These are phyloP conservation scores for Carassius auratus DNA, from an alignment of 2,113 vertebrate species.

Conservation along the genomic window DNA sequence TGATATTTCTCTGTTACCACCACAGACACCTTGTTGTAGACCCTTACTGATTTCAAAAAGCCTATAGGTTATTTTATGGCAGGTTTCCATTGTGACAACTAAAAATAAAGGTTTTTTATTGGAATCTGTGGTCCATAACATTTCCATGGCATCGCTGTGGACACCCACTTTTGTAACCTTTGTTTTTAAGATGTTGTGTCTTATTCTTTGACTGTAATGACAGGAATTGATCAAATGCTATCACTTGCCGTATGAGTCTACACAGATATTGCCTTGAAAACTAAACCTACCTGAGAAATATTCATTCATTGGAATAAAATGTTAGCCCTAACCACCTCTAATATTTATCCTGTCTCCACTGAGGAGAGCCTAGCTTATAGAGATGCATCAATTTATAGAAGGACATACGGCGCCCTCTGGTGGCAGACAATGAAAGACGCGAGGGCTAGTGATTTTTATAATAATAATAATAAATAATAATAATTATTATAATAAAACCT, in stretches of 20 bases:
- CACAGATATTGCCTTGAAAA: neutral
- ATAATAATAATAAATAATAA: too few species aligned
- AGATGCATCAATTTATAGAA: too few species aligned
- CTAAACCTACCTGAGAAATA: neutral
- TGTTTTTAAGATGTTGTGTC: neutral
- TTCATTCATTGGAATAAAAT: neutral
- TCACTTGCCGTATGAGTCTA: neutral
- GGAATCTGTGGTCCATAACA: too few species aligned
- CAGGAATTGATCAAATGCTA: neutral
- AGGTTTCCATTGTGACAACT: neutral
- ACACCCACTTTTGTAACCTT: too few species aligned
- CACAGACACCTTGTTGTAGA: neutral
- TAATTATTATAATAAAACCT: too few species aligned
- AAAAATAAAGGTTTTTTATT: too few species aligned
- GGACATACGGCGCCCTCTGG: too few species aligned
- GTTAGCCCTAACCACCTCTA: neutral
- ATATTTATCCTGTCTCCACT: neutral
- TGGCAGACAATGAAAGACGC: too few species aligned
- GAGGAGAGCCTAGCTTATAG: neutral
- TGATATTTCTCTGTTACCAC: neutral
- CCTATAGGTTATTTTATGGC: neutral
- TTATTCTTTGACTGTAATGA: neutral
- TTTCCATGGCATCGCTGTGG: too few species aligned
- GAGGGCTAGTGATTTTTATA: too few species aligned
- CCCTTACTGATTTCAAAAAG: neutral